These are phyloP conservation scores for Mirza zaza DNA, from an alignment of 2,113 vertebrate genomes.

Conservation along the genomic window DNA sequence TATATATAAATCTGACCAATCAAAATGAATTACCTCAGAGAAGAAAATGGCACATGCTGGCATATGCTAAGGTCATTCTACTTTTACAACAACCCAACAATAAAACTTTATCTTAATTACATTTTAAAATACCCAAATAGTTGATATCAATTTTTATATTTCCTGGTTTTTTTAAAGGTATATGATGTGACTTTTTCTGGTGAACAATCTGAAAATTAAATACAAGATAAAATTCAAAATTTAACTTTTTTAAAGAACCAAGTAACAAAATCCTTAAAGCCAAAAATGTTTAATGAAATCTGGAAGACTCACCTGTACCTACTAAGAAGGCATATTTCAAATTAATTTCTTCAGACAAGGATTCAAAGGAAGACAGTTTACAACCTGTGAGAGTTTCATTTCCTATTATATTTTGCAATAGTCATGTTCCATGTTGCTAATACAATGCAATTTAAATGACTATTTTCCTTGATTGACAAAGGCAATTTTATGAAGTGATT, in stretches of 20 bases:
- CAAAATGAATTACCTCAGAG: conserved; percentile 76
- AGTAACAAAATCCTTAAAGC: conserved; percentile 54
- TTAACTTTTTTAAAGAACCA: conserved; percentile 63
- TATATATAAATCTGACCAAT: conserved; percentile 73
- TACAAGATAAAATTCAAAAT: conserved; percentile 51
- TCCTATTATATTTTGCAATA: conserved; percentile 45
- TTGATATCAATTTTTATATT: not conserved
- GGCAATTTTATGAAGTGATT: conserved; percentile 62
- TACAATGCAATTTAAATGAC: conserved; percentile 73
- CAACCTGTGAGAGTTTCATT: conserved; percentile 59
- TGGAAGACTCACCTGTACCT: conserved; percentile 70
- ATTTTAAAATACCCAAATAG: conserved; percentile 10
- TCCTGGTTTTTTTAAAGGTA: conserved; percentile 6
- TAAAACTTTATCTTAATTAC: conserved; percentile 63
- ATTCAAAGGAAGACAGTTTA: conserved; percentile 66
- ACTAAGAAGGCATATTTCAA: conserved; percentile 66
- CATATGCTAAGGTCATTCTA: conserved; percentile 68
- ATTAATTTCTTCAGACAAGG: conserved; percentile 56
- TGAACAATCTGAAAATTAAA: conserved; percentile 50
- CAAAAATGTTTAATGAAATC: conserved; percentile 15
- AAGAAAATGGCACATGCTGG: conserved; percentile 46
- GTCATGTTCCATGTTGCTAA: conserved; percentile 44
- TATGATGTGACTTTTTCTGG: not conserved
- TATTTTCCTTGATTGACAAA: conserved; percentile 69
- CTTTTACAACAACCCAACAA: conserved; percentile 75